Evolutionary conservation across 1,140 invertebrate species (phyloP).

Genomic region (Panonychus citri): DNA sequence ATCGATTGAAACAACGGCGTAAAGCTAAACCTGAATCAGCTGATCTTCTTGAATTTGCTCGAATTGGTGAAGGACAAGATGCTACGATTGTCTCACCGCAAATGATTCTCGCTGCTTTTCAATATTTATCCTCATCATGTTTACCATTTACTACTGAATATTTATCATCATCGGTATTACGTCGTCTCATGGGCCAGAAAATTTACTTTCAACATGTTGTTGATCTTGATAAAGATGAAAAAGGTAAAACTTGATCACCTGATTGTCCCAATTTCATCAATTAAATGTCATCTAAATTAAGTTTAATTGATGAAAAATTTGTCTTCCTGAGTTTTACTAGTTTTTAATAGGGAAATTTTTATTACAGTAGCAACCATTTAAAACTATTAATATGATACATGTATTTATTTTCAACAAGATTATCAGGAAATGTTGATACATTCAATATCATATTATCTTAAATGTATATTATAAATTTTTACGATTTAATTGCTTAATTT

Average conservation of each 20-base stretch:
- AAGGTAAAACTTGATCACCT: neutral
- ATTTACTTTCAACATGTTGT: constrained; percentile 33
- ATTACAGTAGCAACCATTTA: too few species aligned
- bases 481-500: too few species aligned
- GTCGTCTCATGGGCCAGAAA: constrained; percentile 65
- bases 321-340: too few species aligned
- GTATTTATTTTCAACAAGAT: too few species aligned
- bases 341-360: too few species aligned
- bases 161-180: constrained; percentile 65
- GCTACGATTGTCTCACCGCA: constrained; percentile 49
- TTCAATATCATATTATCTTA: too few species aligned
- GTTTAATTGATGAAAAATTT: too few species aligned
- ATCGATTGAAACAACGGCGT: constrained; percentile 44
- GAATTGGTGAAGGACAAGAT: constrained; percentile 34
- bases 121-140: constrained; percentile 55
- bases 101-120: constrained; percentile 69
- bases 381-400: too few species aligned
- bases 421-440: too few species aligned
- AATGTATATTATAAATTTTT: too few species aligned
- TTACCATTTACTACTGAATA: constrained; percentile 34
- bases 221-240: constrained; percentile 1
- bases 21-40: constrained; percentile 33
- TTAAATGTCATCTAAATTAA: too few species aligned
- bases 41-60: constrained; percentile 58
- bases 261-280: too few species aligned